Evolutionary conservation across 2,888 invertebrate genomes (phyloP), one percentile per base, ranked within the genome.

Genomic region (Drosophila sordidapex): DNA sequence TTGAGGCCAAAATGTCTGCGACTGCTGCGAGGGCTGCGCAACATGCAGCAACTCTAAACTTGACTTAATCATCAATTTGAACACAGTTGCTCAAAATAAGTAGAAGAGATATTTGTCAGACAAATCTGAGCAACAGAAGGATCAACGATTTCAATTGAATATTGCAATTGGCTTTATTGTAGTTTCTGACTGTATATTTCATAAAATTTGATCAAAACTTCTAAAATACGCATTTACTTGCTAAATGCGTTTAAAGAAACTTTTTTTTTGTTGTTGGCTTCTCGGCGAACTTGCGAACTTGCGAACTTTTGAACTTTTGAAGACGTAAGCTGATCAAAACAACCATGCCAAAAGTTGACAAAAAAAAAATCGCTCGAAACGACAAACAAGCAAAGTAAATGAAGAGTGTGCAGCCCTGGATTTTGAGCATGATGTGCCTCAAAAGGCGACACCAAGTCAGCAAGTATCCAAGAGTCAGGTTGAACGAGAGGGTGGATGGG

Each of bases 1-100:
- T 78, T 81, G 78, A 81, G 72, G 78, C 76, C 78, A 72, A 57
- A 80, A 72, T 76, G 78, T 78, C 81, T 78, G 59, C 63, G 64
- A 65, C 59, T 65, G 29, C 7, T 61, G 48, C 81, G 56, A 79
- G 79, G 79, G 79, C 62, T 79, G 70, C 64, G 68, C 27, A 61
- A 21, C 43, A 31, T 25, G n/a, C 49, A n/a, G 25, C 51, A 49
- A 49, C 43, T 46, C 7, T 8, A 48, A 48, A 27, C 1, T 15
- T 10, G 15, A 18, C 1, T 27, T 11, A 18, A 18, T 11, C 49
- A 8, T 15, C 5, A 46, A 25, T 46, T 46, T 8, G 1, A 1
- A 15, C 1, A 43, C 1, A 25, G 4, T 25, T 25, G 21, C 0
- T 25, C 1, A 21, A 21, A 8, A 15, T 46, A 4, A 33, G 33